Evolutionary conservation across 2,797 vertebrate genomes (phyloP).

Genomic region (Megalops cyprinoides): DNA sequence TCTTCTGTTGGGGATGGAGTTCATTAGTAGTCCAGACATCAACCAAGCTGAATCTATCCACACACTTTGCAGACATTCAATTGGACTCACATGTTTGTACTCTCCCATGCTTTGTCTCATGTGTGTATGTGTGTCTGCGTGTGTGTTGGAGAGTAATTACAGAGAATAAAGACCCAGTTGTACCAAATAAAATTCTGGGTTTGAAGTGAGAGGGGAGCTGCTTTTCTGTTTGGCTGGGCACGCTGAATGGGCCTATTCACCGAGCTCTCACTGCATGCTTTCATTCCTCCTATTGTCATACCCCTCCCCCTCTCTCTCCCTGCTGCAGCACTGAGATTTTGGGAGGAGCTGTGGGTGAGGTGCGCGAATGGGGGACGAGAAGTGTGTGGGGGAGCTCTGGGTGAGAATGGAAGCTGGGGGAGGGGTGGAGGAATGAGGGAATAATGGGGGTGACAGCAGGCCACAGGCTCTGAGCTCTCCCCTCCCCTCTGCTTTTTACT

Average conservation of each 20-base stretch:
- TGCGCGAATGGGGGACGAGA: slow-evolving; percentile 33
- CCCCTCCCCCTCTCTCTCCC: slow-evolving; percentile 59
- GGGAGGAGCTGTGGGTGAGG: slow-evolving; percentile 45
- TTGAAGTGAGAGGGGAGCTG: slow-evolving; percentile 83
- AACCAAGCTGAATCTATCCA: not conserved
- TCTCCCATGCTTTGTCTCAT: not conserved
- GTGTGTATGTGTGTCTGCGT: slow-evolving; percentile 47
- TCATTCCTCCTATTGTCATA: slow-evolving; percentile 80
- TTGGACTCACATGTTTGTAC: not conserved
- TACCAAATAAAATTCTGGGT: slow-evolving; percentile 80
- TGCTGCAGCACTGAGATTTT: slow-evolving; percentile 25
- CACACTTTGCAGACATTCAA: not conserved
- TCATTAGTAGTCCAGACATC: slow-evolving; percentile 5
- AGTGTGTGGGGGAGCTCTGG: slow-evolving; percentile 42
- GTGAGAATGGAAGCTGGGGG: slow-evolving; percentile 40
- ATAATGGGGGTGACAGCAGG: slow-evolving; percentile 15
- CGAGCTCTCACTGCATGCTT: slow-evolving; percentile 69
- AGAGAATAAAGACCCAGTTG: slow-evolving; percentile 84
- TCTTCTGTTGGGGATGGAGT: not conserved
- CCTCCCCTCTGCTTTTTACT: not conserved
- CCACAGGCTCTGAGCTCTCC: slow-evolving; percentile 1
- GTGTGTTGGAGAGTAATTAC: slow-evolving; percentile 73
- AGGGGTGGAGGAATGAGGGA: slow-evolving; percentile 22
- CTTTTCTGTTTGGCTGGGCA: slow-evolving; percentile 93
- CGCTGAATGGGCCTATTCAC: slow-evolving; percentile 87